A percentile compares a stretch with the other conserved stretches of the same genome.
These are phyloP conservation scores for Vicugna pacos DNA, from an alignment of 2,113 vertebrate genomes.

Conservation along the genomic window DNA sequence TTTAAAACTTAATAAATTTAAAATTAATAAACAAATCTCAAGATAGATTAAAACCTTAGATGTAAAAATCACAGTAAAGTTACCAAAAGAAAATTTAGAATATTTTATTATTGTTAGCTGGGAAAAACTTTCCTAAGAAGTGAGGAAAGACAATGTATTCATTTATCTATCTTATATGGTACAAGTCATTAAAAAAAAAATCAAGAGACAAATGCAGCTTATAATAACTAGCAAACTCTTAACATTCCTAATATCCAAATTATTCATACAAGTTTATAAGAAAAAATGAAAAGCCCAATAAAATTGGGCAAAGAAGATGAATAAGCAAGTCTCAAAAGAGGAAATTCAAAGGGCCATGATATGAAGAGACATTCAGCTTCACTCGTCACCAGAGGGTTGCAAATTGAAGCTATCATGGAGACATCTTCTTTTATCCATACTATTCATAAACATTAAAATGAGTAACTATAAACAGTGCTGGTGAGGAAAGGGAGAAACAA, in stretches of 20 bases:
- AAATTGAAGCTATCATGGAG: not conserved
- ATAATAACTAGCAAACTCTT: not conserved
- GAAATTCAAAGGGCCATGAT: not conserved
- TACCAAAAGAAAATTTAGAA: not conserved
- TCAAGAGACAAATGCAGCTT: not conserved
- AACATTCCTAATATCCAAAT: not conserved
- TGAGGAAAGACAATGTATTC: not conserved
- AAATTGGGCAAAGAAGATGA: not conserved
- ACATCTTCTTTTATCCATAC: not conserved
- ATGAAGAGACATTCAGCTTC: not conserved
- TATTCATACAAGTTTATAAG: not conserved
- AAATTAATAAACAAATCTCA: not conserved
- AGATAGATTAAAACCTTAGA: not conserved
- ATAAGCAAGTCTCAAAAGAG: not conserved
- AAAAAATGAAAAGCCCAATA: not conserved
- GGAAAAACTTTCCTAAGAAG: not conserved
- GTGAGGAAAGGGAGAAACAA: not conserved
- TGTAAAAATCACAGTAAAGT: not conserved
- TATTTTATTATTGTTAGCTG: not conserved
- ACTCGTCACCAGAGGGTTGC: not conserved
- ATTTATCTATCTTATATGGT: not conserved
- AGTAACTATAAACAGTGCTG: not conserved
- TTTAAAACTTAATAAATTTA: not conserved
- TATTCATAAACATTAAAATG: not conserved
- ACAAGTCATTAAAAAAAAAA: not conserved